Evolutionary conservation across 2,113 vertebrate genomes (phyloP).

Genomic region (Thamnaconus septentrionalis): DNA sequence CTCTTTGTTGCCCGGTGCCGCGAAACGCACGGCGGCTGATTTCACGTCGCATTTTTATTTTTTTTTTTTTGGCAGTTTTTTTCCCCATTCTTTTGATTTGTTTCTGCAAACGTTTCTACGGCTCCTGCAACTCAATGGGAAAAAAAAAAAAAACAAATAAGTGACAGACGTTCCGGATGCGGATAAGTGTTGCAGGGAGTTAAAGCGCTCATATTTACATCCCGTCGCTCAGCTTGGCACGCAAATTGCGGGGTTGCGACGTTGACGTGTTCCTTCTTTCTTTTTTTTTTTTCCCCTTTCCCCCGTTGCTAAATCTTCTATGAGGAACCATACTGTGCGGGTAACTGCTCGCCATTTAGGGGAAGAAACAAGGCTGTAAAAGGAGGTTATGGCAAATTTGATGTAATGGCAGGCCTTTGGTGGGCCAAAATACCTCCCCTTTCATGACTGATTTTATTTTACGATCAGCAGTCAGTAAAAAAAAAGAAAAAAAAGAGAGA

Average conservation of each 20-base stretch:
- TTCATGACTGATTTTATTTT: slow-evolving; percentile 87
- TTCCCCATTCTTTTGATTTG: no score
- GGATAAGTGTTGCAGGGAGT: slow-evolving; percentile 62
- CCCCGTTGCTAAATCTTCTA: slow-evolving; percentile 61
- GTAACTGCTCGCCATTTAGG: slow-evolving; percentile 80
- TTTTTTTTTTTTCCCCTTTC: slow-evolving; percentile 46
- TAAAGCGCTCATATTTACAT: slow-evolving; percentile 78
- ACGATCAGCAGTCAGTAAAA: slow-evolving; percentile 86
- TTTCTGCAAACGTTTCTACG: no score
- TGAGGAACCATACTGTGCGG: slow-evolving; percentile 67
- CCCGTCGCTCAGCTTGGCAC: slow-evolving; percentile 58
- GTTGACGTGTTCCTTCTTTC: no score
- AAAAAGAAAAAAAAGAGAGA: no score
- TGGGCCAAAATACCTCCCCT: slow-evolving; percentile 73
- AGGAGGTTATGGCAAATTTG: slow-evolving; percentile 78
- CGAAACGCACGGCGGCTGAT: no score
- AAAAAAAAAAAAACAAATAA: slow-evolving; percentile 10
- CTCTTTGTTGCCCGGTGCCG: no score
- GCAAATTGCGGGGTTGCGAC: slow-evolving; percentile 74
- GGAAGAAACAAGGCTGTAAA: slow-evolving; percentile 82
- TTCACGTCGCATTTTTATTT: no score
- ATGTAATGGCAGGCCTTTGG: slow-evolving; percentile 74
- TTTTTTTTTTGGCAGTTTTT: no score
- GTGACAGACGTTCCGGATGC: slow-evolving; percentile 38
- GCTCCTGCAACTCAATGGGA: background rate